Percentiles rank a stretch among this genome's conserved stretches.
Conservation (phyloP, 2,888 invertebrate species). For the Netelia virgata region DNA sequence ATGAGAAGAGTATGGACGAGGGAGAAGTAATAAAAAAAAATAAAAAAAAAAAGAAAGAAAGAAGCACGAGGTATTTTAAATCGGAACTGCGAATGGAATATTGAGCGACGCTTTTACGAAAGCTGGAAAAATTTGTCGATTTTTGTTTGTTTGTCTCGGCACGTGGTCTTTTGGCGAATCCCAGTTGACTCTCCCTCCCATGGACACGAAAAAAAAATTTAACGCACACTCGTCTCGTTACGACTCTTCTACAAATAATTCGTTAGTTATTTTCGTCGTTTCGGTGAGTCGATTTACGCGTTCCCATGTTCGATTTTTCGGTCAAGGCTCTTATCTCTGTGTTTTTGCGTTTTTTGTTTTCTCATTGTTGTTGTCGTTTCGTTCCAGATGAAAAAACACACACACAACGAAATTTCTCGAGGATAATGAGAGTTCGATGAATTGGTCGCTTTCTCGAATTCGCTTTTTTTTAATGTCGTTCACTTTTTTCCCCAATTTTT, state of each 20-base stretch:
- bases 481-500: conserved; percentile 33
- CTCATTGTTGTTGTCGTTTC: conserved; percentile 1
- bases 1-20: neutral
- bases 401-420: neutral
- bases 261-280: conserved; percentile 56
- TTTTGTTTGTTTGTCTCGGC: conserved; percentile 1
- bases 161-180: conserved; percentile 21
- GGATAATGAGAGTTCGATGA: neutral
- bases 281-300: conserved; percentile 7
- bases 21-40: conserved; percentile 10
- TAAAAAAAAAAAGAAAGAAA: conserved; percentile 52
- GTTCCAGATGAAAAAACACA: conserved; percentile 32
- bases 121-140: conserved; percentile 5
- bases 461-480: neutral
- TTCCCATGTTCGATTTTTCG: conserved; percentile 18
- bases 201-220: conserved; percentile 24
- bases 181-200: neutral
- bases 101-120: neutral
- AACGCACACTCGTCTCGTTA: conserved; percentile 51
- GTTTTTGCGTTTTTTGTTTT: neutral
- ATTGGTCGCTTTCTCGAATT: neutral
- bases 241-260: conserved; percentile 55
- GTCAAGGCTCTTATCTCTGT: neutral
- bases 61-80: conserved; percentile 27
- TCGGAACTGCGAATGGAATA: neutral